Base-by-base conservation (phyloP, 2,797 vertebrate species). In the Argya squamiceps region DNA sequence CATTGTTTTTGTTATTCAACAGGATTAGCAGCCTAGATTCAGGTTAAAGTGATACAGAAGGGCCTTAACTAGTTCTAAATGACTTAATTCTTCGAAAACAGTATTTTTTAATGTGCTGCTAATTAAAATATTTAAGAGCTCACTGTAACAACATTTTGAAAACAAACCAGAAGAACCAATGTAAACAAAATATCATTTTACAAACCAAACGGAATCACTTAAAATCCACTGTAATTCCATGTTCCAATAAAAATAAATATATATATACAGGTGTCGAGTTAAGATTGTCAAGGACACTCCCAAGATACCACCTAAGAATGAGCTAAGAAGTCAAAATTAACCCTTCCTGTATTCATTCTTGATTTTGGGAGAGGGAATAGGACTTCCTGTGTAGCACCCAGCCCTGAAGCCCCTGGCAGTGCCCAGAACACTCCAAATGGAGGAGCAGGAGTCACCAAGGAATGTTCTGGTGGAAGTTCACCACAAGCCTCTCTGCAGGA, bases 71-170 rank as follows among this genome's bases (percentile, higher is more conserved):
- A 55, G 60, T 29, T 89, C 60, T 87, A 92, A 95, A 93, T 90
- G 2, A 94, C 88, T 96, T 95, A 95, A 94, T 96, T 95, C 93
- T 63, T 36, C 10, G 18, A 92, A 97, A 96, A 74, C 85, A 94
- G 62, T 88, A 96, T 80, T 93, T 96, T 95, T 95, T 92, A 93
- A 94, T 96, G 92, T 87, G 92, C 67, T 94, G 88, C 83, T 95
- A 93, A 97, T 96, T 96, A 97, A 96, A 97, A 95, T 96, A 95
- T 96, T 95, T 93, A 92, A 96, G 89, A 90, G 85, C 83, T 92
- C 85, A 95, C 85, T 95, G 91, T 96, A 96, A 88, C 87, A 93
- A 95, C 85, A 93, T 95, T 94, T 96, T 96, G 93, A 95, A 95
- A 96, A 96, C 86, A 97, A 97, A 95, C 67, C 34, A 95, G 83